These are phyloP conservation scores for Nycticryphes semicollaris DNA, from an alignment of 2,113 vertebrate species.

Conservation along the genomic window DNA sequence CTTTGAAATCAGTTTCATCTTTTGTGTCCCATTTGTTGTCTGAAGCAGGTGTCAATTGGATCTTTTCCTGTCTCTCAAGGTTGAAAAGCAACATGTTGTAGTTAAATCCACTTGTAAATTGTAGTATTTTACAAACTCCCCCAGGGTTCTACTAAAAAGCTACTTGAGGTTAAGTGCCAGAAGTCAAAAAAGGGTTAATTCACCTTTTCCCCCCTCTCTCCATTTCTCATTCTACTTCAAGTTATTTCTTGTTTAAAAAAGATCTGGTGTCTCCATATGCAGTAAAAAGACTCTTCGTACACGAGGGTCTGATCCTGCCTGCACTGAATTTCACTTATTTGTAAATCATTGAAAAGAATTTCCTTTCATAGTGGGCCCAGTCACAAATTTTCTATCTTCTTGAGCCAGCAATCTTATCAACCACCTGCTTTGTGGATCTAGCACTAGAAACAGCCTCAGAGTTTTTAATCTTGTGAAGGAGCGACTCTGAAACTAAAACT, in stretches of 20 bases:
- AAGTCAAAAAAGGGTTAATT: conserved; percentile 41
- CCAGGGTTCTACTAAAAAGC: background rate
- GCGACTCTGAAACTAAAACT: background rate
- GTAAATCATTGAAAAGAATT: conserved; percentile 31
- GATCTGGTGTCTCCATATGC: background rate
- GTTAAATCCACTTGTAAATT: conserved; percentile 65
- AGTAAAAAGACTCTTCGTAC: conserved; percentile 3
- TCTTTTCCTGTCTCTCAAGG: conserved; percentile 39
- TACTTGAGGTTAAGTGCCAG: conserved; percentile 5
- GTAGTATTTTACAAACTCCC: conserved; percentile 18
- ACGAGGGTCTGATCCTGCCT: background rate
- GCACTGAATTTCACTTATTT: conserved; percentile 19
- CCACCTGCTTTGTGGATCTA: conserved; percentile 15
- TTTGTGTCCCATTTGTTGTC: conserved; percentile 74
- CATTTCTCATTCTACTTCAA: background rate
- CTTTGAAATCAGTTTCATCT: conserved; percentile 69
- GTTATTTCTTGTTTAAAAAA: conserved; percentile 39
- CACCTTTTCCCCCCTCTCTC: background rate
- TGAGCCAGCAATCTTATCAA: conserved; percentile 45
- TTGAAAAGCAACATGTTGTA: conserved; percentile 31
- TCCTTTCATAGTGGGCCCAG: conserved; percentile 22
- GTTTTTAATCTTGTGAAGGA: background rate
- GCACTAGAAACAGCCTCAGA: background rate
- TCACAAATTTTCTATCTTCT: conserved; percentile 31
- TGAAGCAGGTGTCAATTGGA: conserved; percentile 69